Percentiles rank a stretch among this genome's conserved stretches.
Evolutionary conservation across 2,113 vertebrate species (phyloP).

Genomic region (Puffinus mauretanicus): DNA sequence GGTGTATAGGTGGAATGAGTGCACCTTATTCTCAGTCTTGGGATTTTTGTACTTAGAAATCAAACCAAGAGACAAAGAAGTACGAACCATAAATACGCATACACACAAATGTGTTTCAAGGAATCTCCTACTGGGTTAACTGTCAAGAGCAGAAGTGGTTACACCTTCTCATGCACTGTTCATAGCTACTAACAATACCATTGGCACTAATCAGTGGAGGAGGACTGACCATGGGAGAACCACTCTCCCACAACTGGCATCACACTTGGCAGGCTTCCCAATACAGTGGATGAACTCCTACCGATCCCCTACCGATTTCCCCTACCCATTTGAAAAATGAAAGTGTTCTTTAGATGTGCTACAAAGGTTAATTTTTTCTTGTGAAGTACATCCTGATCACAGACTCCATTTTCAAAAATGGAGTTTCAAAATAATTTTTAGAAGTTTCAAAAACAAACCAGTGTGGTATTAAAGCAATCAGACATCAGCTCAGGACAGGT

Average conservation of each 20-base stretch:
- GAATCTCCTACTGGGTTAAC: neutral
- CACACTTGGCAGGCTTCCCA: neutral
- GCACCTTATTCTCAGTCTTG: neutral
- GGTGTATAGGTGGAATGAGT: neutral
- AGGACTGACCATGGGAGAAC: neutral
- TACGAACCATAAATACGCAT: neutral
- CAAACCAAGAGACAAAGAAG: neutral
- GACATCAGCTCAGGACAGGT: neutral
- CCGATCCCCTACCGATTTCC: neutral
- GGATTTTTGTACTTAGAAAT: neutral
- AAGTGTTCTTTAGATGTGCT: neutral
- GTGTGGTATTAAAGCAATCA: neutral
- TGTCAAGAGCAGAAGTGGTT: neutral
- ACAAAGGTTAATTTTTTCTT: neutral
- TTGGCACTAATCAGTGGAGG: neutral
- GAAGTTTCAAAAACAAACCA: neutral
- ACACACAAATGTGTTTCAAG: neutral
- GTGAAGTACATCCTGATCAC: neutral
- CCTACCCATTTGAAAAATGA: neutral
- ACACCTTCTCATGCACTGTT: neutral
- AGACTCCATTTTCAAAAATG: neutral
- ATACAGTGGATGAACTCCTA: neutral
- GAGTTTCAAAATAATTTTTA: neutral
- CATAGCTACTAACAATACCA: neutral
- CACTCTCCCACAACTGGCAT: neutral